A percentile compares a stretch with the other conserved stretches of the same genome.
These are phyloP conservation scores for Scaptomyza pallida DNA, from an alignment of 1,140 invertebrate species.

Conservation along the genomic window DNA sequence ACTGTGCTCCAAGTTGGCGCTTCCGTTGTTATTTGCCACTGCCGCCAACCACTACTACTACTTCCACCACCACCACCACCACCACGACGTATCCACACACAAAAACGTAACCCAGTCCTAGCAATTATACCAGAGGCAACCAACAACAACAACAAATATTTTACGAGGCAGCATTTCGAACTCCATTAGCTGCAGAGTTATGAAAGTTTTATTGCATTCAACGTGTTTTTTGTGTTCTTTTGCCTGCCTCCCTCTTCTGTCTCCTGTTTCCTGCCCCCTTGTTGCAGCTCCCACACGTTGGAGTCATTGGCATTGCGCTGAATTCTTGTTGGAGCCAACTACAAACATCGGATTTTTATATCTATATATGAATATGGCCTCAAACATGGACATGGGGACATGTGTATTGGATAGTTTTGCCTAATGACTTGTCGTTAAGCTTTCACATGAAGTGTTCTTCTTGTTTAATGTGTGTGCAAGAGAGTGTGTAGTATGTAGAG, in stretches of 20 bases:
- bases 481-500: conserved; percentile 1
- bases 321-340: conserved; percentile 28
- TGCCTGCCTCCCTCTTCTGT: conserved; percentile 24
- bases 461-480: background rate
- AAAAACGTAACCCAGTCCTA: conserved; percentile 51
- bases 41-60: conserved; percentile 8
- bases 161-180: conserved; percentile 80
- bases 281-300: background rate
- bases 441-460: conserved; percentile 32
- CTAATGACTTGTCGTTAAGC: conserved; percentile 58
- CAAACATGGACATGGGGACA: conserved; percentile 33
- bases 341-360: conserved; percentile 52
- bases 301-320: conserved; percentile 70
- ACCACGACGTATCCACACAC: background rate
- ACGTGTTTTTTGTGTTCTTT: conserved; percentile 43
- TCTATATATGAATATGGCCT: conserved; percentile 40
- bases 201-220: conserved; percentile 82
- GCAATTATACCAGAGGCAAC: conserved; percentile 63
- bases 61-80: too few relatives aligned
- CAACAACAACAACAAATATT: conserved; percentile 57
- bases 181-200: conserved; percentile 80
- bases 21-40: conserved; percentile 68
- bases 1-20: conserved; percentile 61
- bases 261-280: conserved; percentile 13
- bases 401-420: conserved; percentile 39